A percentile compares a stretch with the other conserved stretches of the same genome.
Evolutionary conservation across 92 coral and sea anemone species (phyloP).

Genomic region (Porites lobata): DNA sequence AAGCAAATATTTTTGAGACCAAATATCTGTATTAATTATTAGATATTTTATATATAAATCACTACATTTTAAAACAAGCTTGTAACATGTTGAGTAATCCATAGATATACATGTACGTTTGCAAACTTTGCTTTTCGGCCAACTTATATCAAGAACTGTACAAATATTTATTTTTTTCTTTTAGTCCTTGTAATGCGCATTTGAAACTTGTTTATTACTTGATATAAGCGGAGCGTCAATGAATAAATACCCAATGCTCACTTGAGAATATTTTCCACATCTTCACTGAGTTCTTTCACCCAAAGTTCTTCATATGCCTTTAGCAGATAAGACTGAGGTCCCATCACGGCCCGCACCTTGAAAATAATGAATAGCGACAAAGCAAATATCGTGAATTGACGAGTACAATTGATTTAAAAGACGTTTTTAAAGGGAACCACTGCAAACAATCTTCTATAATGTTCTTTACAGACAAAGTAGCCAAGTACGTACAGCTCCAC

Average conservation of each 20-base stretch:
- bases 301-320: conserved; percentile 92
- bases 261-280: conserved; percentile 87
- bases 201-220: not conserved
- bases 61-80: no score
- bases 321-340: conserved; percentile 94
- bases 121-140: no score
- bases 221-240: not conserved
- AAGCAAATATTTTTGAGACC: no score
- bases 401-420: not conserved
- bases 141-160: no score
- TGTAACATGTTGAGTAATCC: no score
- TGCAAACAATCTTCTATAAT: no score
- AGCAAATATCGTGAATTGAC: not conserved
- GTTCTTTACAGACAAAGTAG: not conserved
- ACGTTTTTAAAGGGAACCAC: not conserved
- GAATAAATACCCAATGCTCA: conserved; percentile 18
- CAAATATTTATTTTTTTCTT: no score
- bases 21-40: no score
- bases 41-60: no score
- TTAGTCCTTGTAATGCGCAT: no score
- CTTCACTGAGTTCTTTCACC: conserved; percentile 82
- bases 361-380: not conserved
- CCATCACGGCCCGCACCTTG: conserved; percentile 93
- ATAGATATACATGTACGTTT: no score
- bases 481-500: conserved; percentile 83